Conservation (phyloP, 2,888 invertebrate species). For the Endomychus coccineus region DNA sequence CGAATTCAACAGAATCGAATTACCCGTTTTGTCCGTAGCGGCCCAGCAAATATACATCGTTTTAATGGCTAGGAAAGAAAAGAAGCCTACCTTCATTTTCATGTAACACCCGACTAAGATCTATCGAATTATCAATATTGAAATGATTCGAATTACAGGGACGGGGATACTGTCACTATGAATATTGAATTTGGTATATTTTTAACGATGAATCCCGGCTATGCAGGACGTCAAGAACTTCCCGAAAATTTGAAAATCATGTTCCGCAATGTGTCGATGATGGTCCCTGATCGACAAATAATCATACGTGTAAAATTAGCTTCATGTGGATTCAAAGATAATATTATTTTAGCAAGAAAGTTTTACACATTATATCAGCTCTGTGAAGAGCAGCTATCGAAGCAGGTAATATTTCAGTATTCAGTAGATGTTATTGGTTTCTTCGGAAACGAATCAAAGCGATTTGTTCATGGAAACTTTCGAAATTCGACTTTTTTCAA, state of each 20-base stretch:
- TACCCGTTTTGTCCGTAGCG: slow-evolving; percentile 89
- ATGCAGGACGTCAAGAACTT: slow-evolving; percentile 83
- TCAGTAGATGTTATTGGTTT: no score
- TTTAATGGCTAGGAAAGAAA: slow-evolving; percentile 55
- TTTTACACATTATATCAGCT: slow-evolving; percentile 81
- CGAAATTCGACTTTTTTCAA: no score
- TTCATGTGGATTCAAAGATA: slow-evolving; percentile 83
- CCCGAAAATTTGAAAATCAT: slow-evolving; percentile 87
- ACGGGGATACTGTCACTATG: slow-evolving; percentile 72
- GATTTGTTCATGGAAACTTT: no score
- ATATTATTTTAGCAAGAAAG: slow-evolving; percentile 68
- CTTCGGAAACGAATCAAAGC: no score
- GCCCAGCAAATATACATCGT: slow-evolving; percentile 84
- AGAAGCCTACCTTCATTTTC: slow-evolving; percentile 53
- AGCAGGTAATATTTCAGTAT: slow-evolving; percentile 52
- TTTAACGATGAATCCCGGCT: slow-evolving; percentile 87
- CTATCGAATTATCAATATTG: neutral
- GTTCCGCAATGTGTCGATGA: slow-evolving; percentile 86
- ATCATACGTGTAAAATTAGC: slow-evolving; percentile 86
- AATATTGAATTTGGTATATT: slow-evolving; percentile 84
- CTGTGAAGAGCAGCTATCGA: slow-evolving; percentile 87
- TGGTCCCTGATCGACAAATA: slow-evolving; percentile 88
- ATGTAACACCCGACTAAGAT: slow-evolving; percentile 33
- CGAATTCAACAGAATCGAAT: slow-evolving; percentile 85
- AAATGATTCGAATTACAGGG: no score